phyloP scores from a whole-genome alignment of 2,797 vertebrate species.

The Sebastiscus albofasciatus region DNA sequence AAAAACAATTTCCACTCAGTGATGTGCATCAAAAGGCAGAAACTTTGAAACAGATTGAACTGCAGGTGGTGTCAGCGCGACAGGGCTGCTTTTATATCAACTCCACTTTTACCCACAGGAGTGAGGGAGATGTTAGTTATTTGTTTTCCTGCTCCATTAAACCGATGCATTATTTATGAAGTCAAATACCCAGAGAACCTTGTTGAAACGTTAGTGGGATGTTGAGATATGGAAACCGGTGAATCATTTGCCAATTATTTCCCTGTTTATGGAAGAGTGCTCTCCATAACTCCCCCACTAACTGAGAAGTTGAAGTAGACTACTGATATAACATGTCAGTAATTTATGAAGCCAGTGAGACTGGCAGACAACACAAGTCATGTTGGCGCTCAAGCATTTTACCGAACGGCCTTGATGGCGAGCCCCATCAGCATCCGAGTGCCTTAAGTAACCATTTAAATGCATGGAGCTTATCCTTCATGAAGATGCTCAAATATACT shows the following conservation, averaged over 20 bases:
- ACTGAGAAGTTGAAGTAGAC: constrained; percentile 67
- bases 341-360: constrained; percentile 75
- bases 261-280: constrained; percentile 77
- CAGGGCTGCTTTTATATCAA: constrained; percentile 72
- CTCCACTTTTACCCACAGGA: constrained; percentile 76
- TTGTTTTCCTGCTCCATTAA: constrained; percentile 83
- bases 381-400: constrained; percentile 57
- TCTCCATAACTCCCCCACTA: constrained; percentile 69
- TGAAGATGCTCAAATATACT: constrained; percentile 60
- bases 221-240: constrained; percentile 80
- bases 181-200: constrained; percentile 76
- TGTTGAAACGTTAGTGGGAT: constrained; percentile 78
- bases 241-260: constrained; percentile 83
- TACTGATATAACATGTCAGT: constrained; percentile 68
- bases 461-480: constrained; percentile 77
- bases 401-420: constrained; percentile 60
- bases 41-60: constrained; percentile 70
- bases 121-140: constrained; percentile 78
- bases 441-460: constrained; percentile 81
- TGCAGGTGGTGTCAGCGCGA: constrained; percentile 51
- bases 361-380: constrained; percentile 65
- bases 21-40: constrained; percentile 48
- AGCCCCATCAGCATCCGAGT: constrained; percentile 65
- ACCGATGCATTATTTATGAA: constrained; percentile 84
- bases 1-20: constrained; percentile 40